phyloP scores from a whole-genome alignment of 2,113 vertebrate species.

The Orientallactaga bullata region DNA sequence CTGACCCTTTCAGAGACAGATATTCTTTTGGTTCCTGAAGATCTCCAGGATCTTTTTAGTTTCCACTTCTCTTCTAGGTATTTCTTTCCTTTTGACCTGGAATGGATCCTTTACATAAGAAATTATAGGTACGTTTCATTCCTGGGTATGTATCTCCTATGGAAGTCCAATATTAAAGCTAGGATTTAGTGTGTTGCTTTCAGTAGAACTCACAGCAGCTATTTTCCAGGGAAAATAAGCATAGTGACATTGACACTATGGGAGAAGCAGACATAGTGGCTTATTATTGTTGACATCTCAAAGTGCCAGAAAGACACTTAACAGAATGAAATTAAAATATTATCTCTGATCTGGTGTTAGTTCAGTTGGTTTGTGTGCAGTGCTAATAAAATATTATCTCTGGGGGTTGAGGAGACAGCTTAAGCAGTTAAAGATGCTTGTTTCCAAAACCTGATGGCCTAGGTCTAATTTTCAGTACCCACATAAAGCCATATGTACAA shows the following conservation, averaged over 20 bases:
- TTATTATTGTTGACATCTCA: slow-evolving; percentile 50
- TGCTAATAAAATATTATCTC: too few species aligned
- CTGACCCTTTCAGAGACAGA: background rate
- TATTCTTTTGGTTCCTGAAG: background rate
- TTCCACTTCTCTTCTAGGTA: background rate
- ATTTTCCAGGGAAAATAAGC: background rate
- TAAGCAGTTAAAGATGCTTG: too few species aligned
- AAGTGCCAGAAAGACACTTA: slow-evolving; percentile 36
- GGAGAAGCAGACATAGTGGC: slow-evolving; percentile 41
- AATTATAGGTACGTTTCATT: slow-evolving; percentile 42
- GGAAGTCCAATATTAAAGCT: slow-evolving; percentile 38
- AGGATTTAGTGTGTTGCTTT: slow-evolving; percentile 39
- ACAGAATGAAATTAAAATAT: background rate
- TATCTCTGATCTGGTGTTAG: background rate
- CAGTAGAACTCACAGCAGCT: background rate
- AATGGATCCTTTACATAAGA: slow-evolving; percentile 37
- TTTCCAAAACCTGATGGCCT: too few species aligned
- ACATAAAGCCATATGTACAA: too few species aligned
- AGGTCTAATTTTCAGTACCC: too few species aligned
- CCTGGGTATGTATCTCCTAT: background rate
- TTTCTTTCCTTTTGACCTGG: background rate
- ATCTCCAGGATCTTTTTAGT: slow-evolving; percentile 35
- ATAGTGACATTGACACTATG: background rate
- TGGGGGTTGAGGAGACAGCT: too few species aligned
- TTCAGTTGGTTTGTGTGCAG: too few species aligned